Conservation (phyloP, 2,888 invertebrate genomes). For the Drosophila neoperkinsi region DNA sequence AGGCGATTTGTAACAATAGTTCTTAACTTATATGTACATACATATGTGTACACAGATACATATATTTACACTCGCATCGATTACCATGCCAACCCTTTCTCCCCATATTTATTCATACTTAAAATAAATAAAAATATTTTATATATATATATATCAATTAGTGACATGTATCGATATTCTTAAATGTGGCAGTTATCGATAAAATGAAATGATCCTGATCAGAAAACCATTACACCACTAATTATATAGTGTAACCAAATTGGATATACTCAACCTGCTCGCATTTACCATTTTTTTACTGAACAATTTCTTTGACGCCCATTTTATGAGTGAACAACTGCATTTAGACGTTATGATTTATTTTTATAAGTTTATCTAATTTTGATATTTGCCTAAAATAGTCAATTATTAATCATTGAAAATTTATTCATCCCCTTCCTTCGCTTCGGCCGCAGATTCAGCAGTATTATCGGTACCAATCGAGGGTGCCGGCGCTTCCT, state of each 20-base stretch:
- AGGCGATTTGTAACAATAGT: not conserved
- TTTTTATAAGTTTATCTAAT: no score
- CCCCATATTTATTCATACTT: not conserved
- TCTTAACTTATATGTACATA: not conserved
- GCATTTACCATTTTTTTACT: not conserved
- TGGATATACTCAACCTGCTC: not conserved
- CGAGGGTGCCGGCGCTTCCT: not conserved
- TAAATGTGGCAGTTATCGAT: not conserved
- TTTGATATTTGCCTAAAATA: not conserved
- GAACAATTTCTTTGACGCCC: not conserved
- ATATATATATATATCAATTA: not conserved
- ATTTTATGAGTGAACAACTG: not conserved
- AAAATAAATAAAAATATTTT: no score
- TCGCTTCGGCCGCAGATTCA: slow-evolving; percentile 19
- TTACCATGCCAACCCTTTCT: no score
- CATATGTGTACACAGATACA: not conserved
- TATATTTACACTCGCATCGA: not conserved
- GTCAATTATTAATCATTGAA: not conserved
- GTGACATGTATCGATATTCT: not conserved
- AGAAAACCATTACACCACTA: not conserved
- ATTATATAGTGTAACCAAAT: not conserved
- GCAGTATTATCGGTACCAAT: slow-evolving; percentile 3
- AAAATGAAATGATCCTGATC: not conserved
- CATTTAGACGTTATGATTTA: not conserved
- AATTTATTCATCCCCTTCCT: slow-evolving; percentile 36